phyloP scores from a whole-genome alignment of 2,888 invertebrate species.

The Microplitis deprimator region DNA sequence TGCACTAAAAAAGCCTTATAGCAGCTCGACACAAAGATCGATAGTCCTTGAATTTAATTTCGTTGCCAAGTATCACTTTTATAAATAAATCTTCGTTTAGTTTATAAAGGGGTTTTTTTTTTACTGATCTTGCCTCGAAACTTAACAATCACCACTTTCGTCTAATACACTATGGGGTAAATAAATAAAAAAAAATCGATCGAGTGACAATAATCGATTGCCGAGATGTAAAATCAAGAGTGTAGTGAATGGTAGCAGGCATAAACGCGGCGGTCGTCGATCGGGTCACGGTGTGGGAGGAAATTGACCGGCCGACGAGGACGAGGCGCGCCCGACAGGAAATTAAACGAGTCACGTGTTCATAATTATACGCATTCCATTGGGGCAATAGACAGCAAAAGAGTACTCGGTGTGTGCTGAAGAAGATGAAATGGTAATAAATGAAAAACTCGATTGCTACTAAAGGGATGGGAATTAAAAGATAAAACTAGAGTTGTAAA shows the following conservation, averaged over 20 bases:
- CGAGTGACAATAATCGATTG: neutral
- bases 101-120: too few species aligned
- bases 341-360: constrained; percentile 68
- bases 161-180: too few species aligned
- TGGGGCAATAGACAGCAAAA: constrained; percentile 23
- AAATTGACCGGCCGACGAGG: constrained; percentile 51
- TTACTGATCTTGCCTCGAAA: too few species aligned
- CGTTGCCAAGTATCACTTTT: too few species aligned
- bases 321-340: constrained; percentile 56
- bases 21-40: too few species aligned
- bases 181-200: neutral
- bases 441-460: too few species aligned
- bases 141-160: too few species aligned
- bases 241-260: neutral
- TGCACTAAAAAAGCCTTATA: constrained; percentile 4
- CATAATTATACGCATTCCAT: constrained; percentile 65
- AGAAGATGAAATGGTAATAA: too few species aligned
- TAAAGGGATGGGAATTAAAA: too few species aligned
- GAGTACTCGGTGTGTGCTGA: too few species aligned
- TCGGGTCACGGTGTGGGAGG: constrained; percentile 51
- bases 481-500: constrained; percentile 20
- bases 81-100: too few species aligned
- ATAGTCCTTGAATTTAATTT: too few species aligned
- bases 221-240: neutral
- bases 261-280: neutral